Evolutionary conservation across 1,140 invertebrate species (phyloP), one percentile per base, ranked within the genome.

Genomic region (Plectus sambesii): DNA sequence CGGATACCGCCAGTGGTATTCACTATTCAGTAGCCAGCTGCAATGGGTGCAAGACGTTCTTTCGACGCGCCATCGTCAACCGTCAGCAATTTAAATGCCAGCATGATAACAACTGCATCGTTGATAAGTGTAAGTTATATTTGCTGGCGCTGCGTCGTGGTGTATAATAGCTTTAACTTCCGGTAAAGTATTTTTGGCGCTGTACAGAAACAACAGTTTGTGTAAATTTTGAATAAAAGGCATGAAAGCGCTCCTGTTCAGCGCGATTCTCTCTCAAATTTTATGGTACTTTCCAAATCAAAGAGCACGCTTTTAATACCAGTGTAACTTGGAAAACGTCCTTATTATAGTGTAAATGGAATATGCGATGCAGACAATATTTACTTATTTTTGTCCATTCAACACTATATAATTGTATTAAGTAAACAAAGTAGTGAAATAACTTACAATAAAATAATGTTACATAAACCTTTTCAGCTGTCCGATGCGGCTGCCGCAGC

Each of bases 31-130:
- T n/a, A n/a, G n/a, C n/a, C n/a, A n/a, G n/a, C n/a, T n/a, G n/a
- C n/a, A n/a, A n/a, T n/a, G n/a, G n/a, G n/a, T n/a, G n/a, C n/a
- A n/a, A n/a, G n/a, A n/a, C n/a, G n/a, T n/a, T n/a, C n/a, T n/a
- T n/a, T n/a, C n/a, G n/a, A n/a, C n/a, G n/a, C n/a, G n/a, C n/a
- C n/a, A n/a, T n/a, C n/a, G n/a, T n/a, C n/a, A 54, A 54, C 52
- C 49, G 51, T 29, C 52, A 54, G 24, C 49, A 47, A n/a, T 54
- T 54, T 25, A 51, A 40, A 25, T 54, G 52, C 12, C 52, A 54
- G 37, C 51, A 50, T 24, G 12, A 40, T 17, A 42, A 42, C 24
- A 37, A 54, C 30, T 54, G 52, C 22, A 42, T 54, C 1, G 52
- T 54, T 1, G 52, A 49, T 9, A 54, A 54, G 26, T 51, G 50